Base-by-base conservation (phyloP, 2,888 invertebrate genomes). In the Brachypterus glaber region DNA sequence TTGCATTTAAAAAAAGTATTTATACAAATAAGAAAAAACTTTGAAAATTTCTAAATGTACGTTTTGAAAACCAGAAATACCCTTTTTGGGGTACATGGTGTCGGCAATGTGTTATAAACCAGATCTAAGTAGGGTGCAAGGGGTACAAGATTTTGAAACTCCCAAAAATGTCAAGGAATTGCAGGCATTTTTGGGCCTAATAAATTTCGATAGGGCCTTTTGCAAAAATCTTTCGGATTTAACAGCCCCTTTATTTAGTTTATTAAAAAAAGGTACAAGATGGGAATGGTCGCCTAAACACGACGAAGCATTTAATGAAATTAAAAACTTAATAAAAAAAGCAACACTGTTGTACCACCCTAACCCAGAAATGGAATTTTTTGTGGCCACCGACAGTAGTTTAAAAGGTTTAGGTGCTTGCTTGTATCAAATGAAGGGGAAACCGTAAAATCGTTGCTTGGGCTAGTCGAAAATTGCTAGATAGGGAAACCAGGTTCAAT, bases 111-210 rank as follows among this genome's bases (percentile, higher is more conserved):
- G n/a, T n/a, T n/a, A n/a, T n/a, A n/a, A n/a, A n/a, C 41, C 8
- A 9, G 36, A 45, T 39, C 37, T 35, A 7, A 8, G 12, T 41
- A 47, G 26, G 41, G 48, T 50, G 1, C 34, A 50, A 12, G 44
- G 47, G 1, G 54, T 59, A 12, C 12, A 26, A 17, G 37, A 52
- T 8, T 57, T 55, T 38, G 44, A 49, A 21, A 17, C 31, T 7
- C 56, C 57, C 1, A 30, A 33, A 21, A 57, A 52, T 17, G 21
- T 46, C 11, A 52, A 44, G 39, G 43, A 58, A 29, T 30, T 57
- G 4, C 41, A 48, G 34, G 33, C 41, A 8, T 56, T 56, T 35
- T 11, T 54, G 13, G 53, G 55, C 3, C 27, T 57, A 1, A 44
- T 51, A 1, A 43, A 43, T 3, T 56, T 45, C 35, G 52, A 33